These are phyloP conservation scores for Diogma glabrata DNA, from an alignment of 2,888 invertebrate genomes.

Conservation along the genomic window DNA sequence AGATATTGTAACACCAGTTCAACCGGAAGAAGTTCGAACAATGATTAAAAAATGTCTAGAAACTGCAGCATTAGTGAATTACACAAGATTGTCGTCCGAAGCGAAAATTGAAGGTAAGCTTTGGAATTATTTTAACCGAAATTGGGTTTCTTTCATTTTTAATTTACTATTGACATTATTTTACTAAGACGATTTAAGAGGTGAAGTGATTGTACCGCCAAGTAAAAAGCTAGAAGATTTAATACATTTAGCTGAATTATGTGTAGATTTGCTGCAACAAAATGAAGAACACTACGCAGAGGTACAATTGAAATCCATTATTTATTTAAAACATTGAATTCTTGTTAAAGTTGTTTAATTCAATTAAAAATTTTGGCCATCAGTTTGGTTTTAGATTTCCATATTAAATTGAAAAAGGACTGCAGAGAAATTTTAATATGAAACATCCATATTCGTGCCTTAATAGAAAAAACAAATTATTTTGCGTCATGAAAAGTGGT, in stretches of 20 bases:
- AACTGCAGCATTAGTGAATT: constrained; percentile 95
- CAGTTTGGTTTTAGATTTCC: too few relatives aligned
- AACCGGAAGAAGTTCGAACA: constrained; percentile 86
- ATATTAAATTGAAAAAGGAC: too few relatives aligned
- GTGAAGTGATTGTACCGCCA: constrained; percentile 68
- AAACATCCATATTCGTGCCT: too few relatives aligned
- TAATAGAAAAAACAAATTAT: too few relatives aligned
- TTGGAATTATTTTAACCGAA: constrained; percentile 11
- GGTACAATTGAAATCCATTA: constrained; percentile 54
- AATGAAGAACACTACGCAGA: constrained; percentile 99
- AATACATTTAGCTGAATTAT: constrained; percentile 92
- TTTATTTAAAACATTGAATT: constrained; percentile 6
- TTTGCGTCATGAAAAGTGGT: too few relatives aligned
- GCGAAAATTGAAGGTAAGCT: constrained; percentile 90
- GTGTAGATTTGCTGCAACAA: constrained; percentile 96
- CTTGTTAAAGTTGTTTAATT: constrained; percentile 11
- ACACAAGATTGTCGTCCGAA: constrained; percentile 88
- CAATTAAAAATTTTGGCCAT: too few relatives aligned
- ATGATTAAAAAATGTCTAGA: constrained; percentile 97
- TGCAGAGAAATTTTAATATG: too few relatives aligned
- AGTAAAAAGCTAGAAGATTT: constrained; percentile 91
- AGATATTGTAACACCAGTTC: constrained; percentile 94
- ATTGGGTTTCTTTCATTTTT: not conserved
- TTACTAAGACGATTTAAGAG: constrained; percentile 60
- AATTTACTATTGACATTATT: not conserved